Percentiles rank a stretch among this genome's conserved stretches.
Evolutionary conservation across 1,140 invertebrate species (phyloP).

Genomic region (Heliconius nattereri): DNA sequence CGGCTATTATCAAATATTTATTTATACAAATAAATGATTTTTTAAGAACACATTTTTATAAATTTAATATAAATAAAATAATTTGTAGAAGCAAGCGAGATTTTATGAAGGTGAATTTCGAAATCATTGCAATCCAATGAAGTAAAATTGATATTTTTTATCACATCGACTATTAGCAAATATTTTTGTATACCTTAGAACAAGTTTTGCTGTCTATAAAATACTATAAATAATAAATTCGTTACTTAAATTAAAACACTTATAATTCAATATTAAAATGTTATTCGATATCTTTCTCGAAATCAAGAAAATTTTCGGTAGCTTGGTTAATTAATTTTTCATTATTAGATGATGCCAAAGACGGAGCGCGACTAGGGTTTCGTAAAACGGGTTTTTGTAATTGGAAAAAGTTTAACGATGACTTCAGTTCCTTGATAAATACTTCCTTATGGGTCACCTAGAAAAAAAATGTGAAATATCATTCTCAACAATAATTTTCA

Average conservation of each 20-base stretch:
- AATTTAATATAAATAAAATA: too few species aligned
- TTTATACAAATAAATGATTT: too few species aligned
- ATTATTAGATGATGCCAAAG: conserved; percentile 45
- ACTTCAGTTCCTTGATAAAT: conserved; percentile 66
- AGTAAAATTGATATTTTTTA: neutral
- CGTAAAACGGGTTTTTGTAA: conserved; percentile 69
- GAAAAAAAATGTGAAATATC: conserved; percentile 11
- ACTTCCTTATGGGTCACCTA: conserved; percentile 74
- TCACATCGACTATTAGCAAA: neutral
- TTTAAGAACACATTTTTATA: too few species aligned
- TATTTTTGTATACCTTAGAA: neutral
- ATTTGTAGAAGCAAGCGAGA: too few species aligned
- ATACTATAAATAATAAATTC: too few species aligned
- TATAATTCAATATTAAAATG: neutral
- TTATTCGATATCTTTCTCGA: conserved; percentile 60
- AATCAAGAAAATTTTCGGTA: conserved; percentile 64
- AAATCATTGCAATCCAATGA: neutral
- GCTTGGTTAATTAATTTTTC: conserved; percentile 46
- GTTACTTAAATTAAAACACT: neutral
- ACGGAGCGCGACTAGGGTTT: conserved; percentile 67
- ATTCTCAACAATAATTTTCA: neutral
- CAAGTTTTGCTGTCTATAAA: neutral
- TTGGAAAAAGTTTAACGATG: conserved; percentile 72
- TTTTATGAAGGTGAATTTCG: neutral
- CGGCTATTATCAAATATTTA: too few species aligned